phyloP scores from a whole-genome alignment of 2,797 vertebrate genomes.

The Glyptemys insculpta region DNA sequence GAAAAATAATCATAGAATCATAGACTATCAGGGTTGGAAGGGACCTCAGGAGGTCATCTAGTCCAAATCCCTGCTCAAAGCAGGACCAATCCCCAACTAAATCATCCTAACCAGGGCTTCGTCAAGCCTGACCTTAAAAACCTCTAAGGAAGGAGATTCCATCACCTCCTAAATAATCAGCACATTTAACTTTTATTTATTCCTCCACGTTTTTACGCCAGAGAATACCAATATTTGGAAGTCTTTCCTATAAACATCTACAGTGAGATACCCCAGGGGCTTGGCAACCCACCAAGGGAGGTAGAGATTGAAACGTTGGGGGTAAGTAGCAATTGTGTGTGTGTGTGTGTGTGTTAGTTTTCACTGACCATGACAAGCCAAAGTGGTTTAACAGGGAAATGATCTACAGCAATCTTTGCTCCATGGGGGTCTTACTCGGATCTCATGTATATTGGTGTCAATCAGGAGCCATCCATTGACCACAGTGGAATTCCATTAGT shows the following conservation, averaged over 20 bases:
- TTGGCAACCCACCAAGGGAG: not conserved
- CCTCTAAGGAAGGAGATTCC: no score
- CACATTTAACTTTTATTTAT: not conserved
- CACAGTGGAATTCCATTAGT: not conserved
- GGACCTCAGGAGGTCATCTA: no score
- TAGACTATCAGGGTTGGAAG: no score
- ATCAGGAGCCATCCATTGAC: not conserved
- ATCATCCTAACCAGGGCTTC: no score
- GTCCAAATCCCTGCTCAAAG: no score
- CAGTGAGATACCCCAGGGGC: not conserved
- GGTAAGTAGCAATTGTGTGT: not conserved
- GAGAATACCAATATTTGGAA: not conserved
- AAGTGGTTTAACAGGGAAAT: not conserved
- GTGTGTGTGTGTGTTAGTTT: not conserved
- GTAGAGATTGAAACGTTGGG: not conserved
- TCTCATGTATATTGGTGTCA: not conserved
- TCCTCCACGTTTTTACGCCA: not conserved
- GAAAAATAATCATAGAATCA: not conserved
- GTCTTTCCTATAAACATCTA: not conserved
- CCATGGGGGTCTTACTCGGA: not conserved
- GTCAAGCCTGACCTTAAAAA: no score
- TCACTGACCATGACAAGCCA: slow-evolving; percentile 29
- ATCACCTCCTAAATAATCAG: not conserved
- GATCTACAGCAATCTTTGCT: not conserved
- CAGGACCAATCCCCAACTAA: no score